Conservation (phyloP, 2,113 vertebrate genomes). For the Hylia prasina region DNA sequence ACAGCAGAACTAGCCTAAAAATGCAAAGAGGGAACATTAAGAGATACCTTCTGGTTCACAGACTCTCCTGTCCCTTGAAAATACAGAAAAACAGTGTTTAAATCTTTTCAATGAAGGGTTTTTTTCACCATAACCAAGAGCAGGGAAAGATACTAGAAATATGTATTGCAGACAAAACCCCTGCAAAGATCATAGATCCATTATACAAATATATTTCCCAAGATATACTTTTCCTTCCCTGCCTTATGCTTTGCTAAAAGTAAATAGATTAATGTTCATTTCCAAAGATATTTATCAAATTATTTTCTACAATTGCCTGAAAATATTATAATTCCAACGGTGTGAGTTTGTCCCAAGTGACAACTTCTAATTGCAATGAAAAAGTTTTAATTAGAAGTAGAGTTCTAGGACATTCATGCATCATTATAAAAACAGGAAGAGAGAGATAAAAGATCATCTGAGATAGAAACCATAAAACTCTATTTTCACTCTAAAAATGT, state of each 20-base stretch:
- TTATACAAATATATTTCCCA: slow-evolving; percentile 51
- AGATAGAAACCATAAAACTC: neutral
- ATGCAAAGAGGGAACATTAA: slow-evolving; percentile 24
- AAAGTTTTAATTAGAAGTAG: neutral
- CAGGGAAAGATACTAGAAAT: slow-evolving; percentile 5
- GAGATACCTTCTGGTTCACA: slow-evolving; percentile 28
- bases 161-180: slow-evolving; percentile 12
- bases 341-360: slow-evolving; percentile 50
- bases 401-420: neutral
- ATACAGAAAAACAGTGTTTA: neutral
- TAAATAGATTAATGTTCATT: neutral
- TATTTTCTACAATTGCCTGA: slow-evolving; percentile 41
- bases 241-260: slow-evolving; percentile 3
- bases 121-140: neutral
- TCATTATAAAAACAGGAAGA: slow-evolving; percentile 1
- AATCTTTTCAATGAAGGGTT: neutral
- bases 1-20: slow-evolving; percentile 54
- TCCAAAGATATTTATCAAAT: slow-evolving; percentile 31
- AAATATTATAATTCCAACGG: slow-evolving; percentile 46
- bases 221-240: slow-evolving; percentile 1
- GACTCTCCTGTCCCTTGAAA: slow-evolving; percentile 43
- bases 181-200: slow-evolving; percentile 18
- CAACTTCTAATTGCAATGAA: slow-evolving; percentile 47
- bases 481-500: slow-evolving; percentile 32
- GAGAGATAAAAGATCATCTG: neutral